Conservation (phyloP, 2,113 vertebrate genomes). For the Rana temporaria region DNA sequence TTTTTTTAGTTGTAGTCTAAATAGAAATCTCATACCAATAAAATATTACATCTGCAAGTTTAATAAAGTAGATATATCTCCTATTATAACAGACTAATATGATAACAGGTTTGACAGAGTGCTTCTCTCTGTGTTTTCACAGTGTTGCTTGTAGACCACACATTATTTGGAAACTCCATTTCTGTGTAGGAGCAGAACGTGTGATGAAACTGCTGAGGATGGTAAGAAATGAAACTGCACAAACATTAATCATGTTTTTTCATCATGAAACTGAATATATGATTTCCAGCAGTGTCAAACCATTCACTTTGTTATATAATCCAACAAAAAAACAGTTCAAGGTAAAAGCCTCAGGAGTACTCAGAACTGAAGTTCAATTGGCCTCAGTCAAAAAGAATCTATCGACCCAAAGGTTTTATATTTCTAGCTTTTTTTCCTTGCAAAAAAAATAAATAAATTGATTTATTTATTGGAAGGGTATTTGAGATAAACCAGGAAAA, state of each 20-base stretch:
- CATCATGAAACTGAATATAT: constrained; percentile 55
- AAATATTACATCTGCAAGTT: too few species aligned
- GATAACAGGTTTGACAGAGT: constrained; percentile 12
- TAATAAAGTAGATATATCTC: too few species aligned
- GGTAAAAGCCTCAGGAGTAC: constrained; percentile 40
- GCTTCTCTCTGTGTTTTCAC: neutral
- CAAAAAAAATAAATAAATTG: too few species aligned
- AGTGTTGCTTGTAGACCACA: constrained; percentile 35
- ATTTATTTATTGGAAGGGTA: too few species aligned
- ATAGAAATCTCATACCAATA: too few species aligned
- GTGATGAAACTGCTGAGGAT: constrained; percentile 56
- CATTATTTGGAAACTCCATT: constrained; percentile 53
- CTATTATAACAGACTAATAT: neutral
- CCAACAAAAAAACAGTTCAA: constrained; percentile 52
- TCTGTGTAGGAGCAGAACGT: constrained; percentile 49
- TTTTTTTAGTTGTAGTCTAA: too few species aligned
- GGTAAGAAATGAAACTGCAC: constrained; percentile 54
- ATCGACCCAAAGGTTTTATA: constrained; percentile 7
- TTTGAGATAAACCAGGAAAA: too few species aligned
- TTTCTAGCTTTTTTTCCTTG: neutral
- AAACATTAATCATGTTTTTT: constrained; percentile 56
- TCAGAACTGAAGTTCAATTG: constrained; percentile 40
- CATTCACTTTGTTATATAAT: constrained; percentile 55
- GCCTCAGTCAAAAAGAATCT: constrained; percentile 34
- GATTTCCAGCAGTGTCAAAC: constrained; percentile 50